Conservation (phyloP, 2,797 vertebrate genomes). For the Podarcis siculus region DNA sequence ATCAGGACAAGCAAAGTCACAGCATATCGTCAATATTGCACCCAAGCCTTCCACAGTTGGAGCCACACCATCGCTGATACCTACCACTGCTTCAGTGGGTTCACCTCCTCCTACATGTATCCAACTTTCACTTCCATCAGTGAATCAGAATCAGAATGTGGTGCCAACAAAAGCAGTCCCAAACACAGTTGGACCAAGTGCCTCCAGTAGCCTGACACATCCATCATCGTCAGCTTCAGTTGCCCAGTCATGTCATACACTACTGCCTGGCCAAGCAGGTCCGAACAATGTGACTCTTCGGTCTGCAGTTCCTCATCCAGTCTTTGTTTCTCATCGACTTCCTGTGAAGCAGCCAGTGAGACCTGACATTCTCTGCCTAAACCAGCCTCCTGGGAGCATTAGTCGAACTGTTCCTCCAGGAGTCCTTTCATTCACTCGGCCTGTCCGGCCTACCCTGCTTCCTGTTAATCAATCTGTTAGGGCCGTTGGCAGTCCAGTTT, state of each 20-base stretch:
- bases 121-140: slow-evolving; percentile 72
- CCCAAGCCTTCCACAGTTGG: slow-evolving; percentile 74
- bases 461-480: slow-evolving; percentile 68
- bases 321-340: slow-evolving; percentile 79
- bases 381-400: slow-evolving; percentile 58
- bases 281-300: slow-evolving; percentile 73
- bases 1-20: slow-evolving; percentile 70
- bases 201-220: slow-evolving; percentile 69
- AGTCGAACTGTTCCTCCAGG: slow-evolving; percentile 58
- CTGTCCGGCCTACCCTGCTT: slow-evolving; percentile 66
- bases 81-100: slow-evolving; percentile 19
- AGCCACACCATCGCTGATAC: slow-evolving; percentile 25
- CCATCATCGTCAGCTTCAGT: slow-evolving; percentile 64
- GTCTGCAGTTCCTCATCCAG: slow-evolving; percentile 74
- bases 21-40: slow-evolving; percentile 71
- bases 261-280: slow-evolving; percentile 80
- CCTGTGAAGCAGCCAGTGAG: slow-evolving; percentile 71
- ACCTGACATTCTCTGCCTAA: slow-evolving; percentile 65
- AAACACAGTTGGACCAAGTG: slow-evolving; percentile 52
- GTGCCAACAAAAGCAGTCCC: slow-evolving; percentile 51
- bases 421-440: slow-evolving; percentile 68
- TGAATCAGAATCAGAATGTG: slow-evolving; percentile 57
- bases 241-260: slow-evolving; percentile 63
- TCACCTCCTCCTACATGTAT: slow-evolving; percentile 53
- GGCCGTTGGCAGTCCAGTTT: slow-evolving; percentile 43